Base-by-base conservation (phyloP, 2,888 invertebrate genomes). In the Phengaris alcon region DNA sequence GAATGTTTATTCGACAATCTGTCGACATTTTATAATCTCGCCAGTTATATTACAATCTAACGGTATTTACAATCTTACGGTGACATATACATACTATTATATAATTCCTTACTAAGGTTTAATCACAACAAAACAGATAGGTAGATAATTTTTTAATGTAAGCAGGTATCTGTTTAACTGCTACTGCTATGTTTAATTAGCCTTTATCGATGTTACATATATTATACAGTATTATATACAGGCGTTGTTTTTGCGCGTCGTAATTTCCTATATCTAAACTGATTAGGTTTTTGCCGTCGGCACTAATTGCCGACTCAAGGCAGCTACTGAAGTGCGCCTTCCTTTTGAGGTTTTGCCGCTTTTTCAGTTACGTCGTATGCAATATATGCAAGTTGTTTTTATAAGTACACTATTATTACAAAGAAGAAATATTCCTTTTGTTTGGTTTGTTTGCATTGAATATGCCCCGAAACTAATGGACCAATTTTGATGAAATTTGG, bases 261-360 rank as follows among this genome's bases (percentile, higher is more conserved):
- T 84, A 85, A 90, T 90, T 91, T 91, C 90, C 91, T 90, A 90
- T 84, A 86, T 82, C 80, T 85, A 85, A 86, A 85, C 84, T 91
- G 91, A 92, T 92, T 91, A 88, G 80, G 82, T 90, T 90, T 92
- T 92, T 92, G 78, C 76, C 85, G 69, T 69, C 22, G 59, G 9
- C 44, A 13, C 81, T 89, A 90, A 91, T 91, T 87, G 88, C 80
- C 76, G 82, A 80, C 82, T 88, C 92, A 93, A 93, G 92, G 92
- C 84, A 88, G 87, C 82, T 89, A 88, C 79, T 86, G 82, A 86
- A 90, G 82, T 91, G 92, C 78, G 80, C 84, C 92, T 92, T 92
- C 92, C 91, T 90, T 48, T 48, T 48, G 48, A 74, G 10, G 75
- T 72, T 70, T 74, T 64, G 73, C 44, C 12, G 22, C 22, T 55